Evolutionary conservation across 2,797 vertebrate species (phyloP).

Genomic region (Rhabdophis nuchalis): DNA sequence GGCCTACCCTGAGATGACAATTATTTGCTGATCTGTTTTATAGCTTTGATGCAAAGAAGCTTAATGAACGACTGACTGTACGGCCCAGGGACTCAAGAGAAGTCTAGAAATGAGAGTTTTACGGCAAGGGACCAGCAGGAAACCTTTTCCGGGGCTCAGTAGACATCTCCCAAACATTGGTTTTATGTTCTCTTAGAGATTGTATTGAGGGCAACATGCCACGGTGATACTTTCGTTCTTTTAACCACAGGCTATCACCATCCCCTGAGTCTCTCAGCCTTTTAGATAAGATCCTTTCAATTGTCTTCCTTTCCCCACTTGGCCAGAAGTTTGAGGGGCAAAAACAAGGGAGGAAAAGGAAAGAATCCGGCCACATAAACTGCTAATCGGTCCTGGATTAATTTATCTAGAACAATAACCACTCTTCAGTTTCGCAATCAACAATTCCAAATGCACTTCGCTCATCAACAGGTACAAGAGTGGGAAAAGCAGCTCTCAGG

Average conservation of each 20-base stretch:
- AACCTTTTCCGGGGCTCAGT: neutral
- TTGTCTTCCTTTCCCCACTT: neutral
- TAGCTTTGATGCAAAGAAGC: neutral
- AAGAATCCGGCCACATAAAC: neutral
- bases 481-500: neutral
- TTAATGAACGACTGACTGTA: neutral
- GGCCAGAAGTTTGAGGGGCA: neutral
- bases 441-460: neutral
- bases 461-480: neutral
- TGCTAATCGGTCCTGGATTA: neutral
- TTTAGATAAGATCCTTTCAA: neutral
- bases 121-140: neutral
- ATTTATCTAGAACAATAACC: neutral
- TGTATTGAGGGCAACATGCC: neutral
- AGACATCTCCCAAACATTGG: neutral
- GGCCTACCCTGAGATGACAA: neutral
- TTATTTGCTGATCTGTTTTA: neutral
- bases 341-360: neutral
- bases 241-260: neutral
- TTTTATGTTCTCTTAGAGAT: neutral
- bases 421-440: neutral
- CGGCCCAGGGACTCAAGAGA: neutral
- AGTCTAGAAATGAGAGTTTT: neutral
- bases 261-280: neutral
- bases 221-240: neutral